Evolutionary conservation across 2,888 invertebrate species (phyloP), one percentile per base, ranked within the genome.

Genomic region (Metopia argyrocephala): DNA sequence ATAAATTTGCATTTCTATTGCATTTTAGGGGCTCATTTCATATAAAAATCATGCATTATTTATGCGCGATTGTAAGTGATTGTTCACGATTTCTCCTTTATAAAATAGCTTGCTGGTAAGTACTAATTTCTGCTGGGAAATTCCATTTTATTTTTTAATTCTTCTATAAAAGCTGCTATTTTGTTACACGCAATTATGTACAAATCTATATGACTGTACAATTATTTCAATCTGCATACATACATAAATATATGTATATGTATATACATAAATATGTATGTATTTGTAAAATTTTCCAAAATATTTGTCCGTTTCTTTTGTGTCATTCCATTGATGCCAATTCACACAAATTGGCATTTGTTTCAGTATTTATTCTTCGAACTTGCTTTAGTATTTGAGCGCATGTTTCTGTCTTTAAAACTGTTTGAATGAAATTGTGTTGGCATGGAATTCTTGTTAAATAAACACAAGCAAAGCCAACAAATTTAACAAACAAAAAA

Each of bases 401-500:
- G 6, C 2, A 15, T 28, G 9, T 57, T 3, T 21, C 5, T 15
- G 20, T 27, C 1, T 3, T 12, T 38, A 27, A 27, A 20, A 9
- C 27, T 12, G 25, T 25, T 18, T 27, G 9, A n/a, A 27, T 18
- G 46, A 20, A 25, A 48, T 18, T 25, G 27, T n/a, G 15, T n/a
- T n/a, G n/a, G n/a, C n/a, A n/a, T n/a, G 25, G 54, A n/a, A n/a
- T 4, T 38, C 38, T 38, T 56, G 54, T 56, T 62, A 54, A 54
- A 45, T 45, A 27, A 56, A 31, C 23, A n/a, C 52, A 46, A 46
- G 21, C 31, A 28, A 28, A 25, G 27, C 45, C 4, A n/a, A 31
- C 25, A 27, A 52, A 15, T 15, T 15, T 4, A 48, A 18, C 18
- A n/a, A 31, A 18, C 46, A 48, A 4, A 6, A 18, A 48, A 0